These are phyloP conservation scores for Porites australiensis DNA, from an alignment of 64 coral and sea anemone species.

Conservation along the genomic window DNA sequence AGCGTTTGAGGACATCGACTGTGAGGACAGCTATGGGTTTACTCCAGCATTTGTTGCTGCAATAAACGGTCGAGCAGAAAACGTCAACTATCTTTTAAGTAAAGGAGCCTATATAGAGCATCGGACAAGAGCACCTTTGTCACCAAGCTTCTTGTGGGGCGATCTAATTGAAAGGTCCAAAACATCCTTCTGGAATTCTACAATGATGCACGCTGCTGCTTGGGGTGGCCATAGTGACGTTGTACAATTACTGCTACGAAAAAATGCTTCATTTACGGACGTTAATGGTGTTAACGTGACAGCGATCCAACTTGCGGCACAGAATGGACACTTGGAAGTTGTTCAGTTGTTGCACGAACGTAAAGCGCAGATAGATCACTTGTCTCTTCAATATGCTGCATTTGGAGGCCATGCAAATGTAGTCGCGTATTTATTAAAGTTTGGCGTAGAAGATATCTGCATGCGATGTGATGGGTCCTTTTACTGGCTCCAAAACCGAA, in stretches of 20 bases:
- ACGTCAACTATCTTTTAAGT: conserved; percentile 16
- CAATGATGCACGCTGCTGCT: conserved; percentile 46
- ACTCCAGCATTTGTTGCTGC: conserved; percentile 81
- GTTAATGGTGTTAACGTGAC: conserved; percentile 33
- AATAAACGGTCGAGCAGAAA: conserved; percentile 12
- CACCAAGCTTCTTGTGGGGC: not conserved
- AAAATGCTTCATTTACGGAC: not conserved
- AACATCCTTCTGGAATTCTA: conserved; percentile 32
- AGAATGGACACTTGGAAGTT: conserved; percentile 45
- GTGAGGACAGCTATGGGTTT: conserved; percentile 54
- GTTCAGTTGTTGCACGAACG: conserved; percentile 9
- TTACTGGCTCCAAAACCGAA: conserved; percentile 22
- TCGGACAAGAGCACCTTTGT: conserved; percentile 4
- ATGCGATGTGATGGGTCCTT: conserved; percentile 52
- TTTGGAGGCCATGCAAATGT: conserved; percentile 1
- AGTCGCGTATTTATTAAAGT: conserved; percentile 1
- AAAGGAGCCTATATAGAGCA: conserved; percentile 61
- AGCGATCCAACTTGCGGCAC: conserved; percentile 33
- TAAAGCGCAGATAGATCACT: not conserved
- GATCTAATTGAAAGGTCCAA: conserved; percentile 39
- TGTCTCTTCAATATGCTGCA: conserved; percentile 41
- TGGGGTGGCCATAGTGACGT: conserved; percentile 13
- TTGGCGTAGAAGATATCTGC: not conserved
- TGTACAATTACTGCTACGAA: not conserved
- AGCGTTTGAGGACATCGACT: conserved; percentile 59